A percentile compares a stretch with the other conserved stretches of the same genome.
phyloP scores from a whole-genome alignment of 2,113 vertebrate genomes.

The Bubo blakistoni region DNA sequence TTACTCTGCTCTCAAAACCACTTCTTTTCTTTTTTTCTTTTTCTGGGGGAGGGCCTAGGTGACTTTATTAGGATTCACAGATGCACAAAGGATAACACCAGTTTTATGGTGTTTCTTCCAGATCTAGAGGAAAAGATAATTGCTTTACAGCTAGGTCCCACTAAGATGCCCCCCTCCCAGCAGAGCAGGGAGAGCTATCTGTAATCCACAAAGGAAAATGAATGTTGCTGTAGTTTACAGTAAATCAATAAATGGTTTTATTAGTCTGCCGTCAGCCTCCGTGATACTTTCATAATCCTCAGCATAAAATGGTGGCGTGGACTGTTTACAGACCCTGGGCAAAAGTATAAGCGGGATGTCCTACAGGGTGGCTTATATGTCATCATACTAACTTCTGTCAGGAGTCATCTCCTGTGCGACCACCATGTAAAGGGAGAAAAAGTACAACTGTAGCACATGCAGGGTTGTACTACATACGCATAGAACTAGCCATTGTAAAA shows the following conservation, averaged over 20 bases:
- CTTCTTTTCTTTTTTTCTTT: not conserved
- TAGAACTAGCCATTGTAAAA: not conserved
- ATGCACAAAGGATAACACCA: not conserved
- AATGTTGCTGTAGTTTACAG: not conserved
- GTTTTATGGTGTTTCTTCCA: not conserved
- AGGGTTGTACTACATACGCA: no score
- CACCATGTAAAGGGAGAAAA: not conserved
- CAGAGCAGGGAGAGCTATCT: not conserved
- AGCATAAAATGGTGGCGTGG: not conserved
- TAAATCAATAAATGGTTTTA: not conserved
- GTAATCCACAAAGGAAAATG: not conserved
- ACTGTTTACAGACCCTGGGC: not conserved
- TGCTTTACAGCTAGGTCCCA: not conserved
- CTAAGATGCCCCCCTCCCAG: not conserved
- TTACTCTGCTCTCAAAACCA: not conserved
- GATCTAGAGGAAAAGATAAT: not conserved
- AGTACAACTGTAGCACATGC: not conserved
- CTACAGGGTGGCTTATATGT: rapidly evolving
- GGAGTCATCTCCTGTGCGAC: not conserved
- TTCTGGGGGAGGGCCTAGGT: no score
- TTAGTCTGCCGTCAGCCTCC: not conserved
- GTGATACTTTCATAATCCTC: not conserved
- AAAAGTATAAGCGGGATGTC: not conserved
- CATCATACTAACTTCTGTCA: not conserved
- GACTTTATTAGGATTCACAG: not conserved